Evolutionary conservation across 2,888 invertebrate species (phyloP).

Genomic region (Alloplasta piceator): DNA sequence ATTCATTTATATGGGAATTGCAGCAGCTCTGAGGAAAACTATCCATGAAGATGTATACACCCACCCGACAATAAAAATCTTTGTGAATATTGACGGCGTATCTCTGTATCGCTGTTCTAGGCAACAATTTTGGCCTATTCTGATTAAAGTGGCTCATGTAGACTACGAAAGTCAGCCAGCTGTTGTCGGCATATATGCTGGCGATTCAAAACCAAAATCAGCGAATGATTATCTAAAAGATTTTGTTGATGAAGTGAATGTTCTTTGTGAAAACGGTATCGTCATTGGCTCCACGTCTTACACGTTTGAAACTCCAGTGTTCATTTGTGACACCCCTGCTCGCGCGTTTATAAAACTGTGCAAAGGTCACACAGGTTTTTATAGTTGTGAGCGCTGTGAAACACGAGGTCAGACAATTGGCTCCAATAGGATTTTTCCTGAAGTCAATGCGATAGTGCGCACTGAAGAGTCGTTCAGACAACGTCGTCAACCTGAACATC

Average conservation of each 20-base stretch:
- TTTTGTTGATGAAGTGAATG: background rate
- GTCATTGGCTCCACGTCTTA: slow-evolving; percentile 13
- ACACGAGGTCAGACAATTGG: slow-evolving; percentile 49
- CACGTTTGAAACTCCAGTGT: background rate
- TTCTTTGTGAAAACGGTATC: background rate
- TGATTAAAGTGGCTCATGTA: background rate
- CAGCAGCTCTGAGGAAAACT: no score
- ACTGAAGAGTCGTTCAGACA: slow-evolving; percentile 45
- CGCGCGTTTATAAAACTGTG: slow-evolving; percentile 56
- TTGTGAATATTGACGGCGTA: slow-evolving; percentile 2
- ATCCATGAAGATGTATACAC: no score
- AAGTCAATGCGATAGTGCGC: slow-evolving; percentile 39
- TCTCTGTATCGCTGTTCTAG: background rate
- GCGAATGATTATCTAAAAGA: slow-evolving; percentile 16
- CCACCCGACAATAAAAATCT: no score
- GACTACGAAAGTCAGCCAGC: slow-evolving; percentile 2
- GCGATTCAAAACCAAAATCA: slow-evolving; percentile 3
- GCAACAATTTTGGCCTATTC: slow-evolving; percentile 15
- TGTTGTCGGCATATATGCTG: slow-evolving; percentile 2
- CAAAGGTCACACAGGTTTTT: slow-evolving; percentile 62
- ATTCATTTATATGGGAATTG: no score
- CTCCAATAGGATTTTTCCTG: slow-evolving; percentile 55
- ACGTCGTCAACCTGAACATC: slow-evolving; percentile 17
- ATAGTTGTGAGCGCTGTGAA: slow-evolving; percentile 61
- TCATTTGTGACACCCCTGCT: slow-evolving; percentile 66